Base-by-base conservation (phyloP, 2,113 vertebrate species). In the Ornithorhynchus anatinus region DNA sequence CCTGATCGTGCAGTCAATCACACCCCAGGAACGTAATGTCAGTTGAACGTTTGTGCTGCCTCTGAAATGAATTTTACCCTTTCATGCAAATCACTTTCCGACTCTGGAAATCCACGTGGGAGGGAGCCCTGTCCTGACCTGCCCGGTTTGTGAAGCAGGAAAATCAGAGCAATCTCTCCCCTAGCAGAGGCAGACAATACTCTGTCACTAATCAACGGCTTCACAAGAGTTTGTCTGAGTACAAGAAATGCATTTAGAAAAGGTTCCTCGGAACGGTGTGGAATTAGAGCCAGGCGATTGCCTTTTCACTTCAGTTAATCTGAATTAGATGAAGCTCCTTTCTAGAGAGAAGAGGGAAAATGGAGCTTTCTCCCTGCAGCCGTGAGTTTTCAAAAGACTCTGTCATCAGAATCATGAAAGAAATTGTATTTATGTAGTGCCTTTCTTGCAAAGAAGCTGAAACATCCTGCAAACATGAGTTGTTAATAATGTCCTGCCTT, bases 251-350 rank as follows among this genome's bases (percentile, higher is more conserved):
- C 40, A 42, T 69, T 48, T 77, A 33, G 66, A 36, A 69, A 67
- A 59, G 70, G 32, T 43, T 72, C n/a, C 40, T 52, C 40, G 29
- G 31, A 6, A 69, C 52, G 57, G 79, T n/a, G 48, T 68, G 66
- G 77, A 83, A 79, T 81, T 77, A 77, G 77, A 84, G 69, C 69
- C 43, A 69, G 69, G 75, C 59, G 47, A 45, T 22, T 65, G 70
- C 84, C 72, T 85, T 83, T 77, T 71, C 60, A 75, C 69, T 68
- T 73, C 57, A 77, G 52, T 78, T 86, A 67, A 84, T 82, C 67
- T 42, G 57, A 78, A 80, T 77, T 75, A 80, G 67, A 70, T 56
- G 67, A 72, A 72, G 69, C 66, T 72, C 66, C 77, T 77, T 77
- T 75, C 73, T 68, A 17, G 60, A 59, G 63, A 67, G 70, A 81